Conservation (phyloP, 1,140 invertebrate species). For the Hestina assimilis region DNA sequence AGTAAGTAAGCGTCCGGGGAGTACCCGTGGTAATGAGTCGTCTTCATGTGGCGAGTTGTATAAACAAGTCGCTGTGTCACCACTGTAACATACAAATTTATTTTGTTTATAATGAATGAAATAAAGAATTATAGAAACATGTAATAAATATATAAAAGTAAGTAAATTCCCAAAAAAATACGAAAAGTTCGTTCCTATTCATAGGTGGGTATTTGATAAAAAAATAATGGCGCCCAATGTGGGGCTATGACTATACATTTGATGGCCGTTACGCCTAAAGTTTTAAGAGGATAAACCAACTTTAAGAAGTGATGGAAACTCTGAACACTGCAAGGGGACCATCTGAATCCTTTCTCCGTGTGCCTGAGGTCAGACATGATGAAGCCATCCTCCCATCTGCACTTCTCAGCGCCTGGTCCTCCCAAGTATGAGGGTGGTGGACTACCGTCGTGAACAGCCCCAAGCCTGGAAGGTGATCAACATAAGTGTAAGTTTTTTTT, state of each 20-base stretch:
- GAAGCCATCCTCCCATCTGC: constrained; percentile 96
- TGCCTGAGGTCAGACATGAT: constrained; percentile 97
- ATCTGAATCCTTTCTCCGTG: constrained; percentile 95
- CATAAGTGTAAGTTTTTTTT: background rate
- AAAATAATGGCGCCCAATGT: constrained; percentile 8
- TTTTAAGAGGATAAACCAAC: constrained; percentile 79
- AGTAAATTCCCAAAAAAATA: no score
- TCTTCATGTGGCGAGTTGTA: constrained; percentile 97
- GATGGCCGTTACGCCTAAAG: no score
- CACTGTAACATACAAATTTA: constrained; percentile 79
- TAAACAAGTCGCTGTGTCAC: constrained; percentile 95
- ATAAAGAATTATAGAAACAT: background rate
- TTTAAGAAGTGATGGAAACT: constrained; percentile 98
- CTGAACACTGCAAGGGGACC: constrained; percentile 95
- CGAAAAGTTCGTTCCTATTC: no score
- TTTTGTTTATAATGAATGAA: background rate
- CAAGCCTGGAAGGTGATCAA: constrained; percentile 81
- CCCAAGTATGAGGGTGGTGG: constrained; percentile 95
- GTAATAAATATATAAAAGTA: no score
- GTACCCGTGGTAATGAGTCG: constrained; percentile 90
- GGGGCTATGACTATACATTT: no score
- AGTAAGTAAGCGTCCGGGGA: constrained; percentile 93
- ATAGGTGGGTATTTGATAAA: background rate
- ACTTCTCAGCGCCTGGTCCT: constrained; percentile 96
- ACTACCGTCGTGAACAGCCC: constrained; percentile 96